Evolutionary conservation across 2,888 invertebrate species (phyloP), one percentile per base, ranked within the genome.

Genomic region (Siphonodentalium dalli): DNA sequence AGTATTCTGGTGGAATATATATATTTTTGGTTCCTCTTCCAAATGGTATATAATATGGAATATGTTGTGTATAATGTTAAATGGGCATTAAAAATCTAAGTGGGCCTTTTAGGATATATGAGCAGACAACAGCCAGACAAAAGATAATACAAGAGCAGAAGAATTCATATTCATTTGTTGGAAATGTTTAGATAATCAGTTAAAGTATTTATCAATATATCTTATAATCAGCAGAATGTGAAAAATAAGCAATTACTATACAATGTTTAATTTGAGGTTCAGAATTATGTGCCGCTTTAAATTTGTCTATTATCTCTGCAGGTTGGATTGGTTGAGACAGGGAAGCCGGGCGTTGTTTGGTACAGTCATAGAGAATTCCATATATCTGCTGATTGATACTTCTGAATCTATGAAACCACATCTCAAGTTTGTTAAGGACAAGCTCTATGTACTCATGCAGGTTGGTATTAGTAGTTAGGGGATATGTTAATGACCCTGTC

Each of bases 311-410:
- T 40, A 0, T 40, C 31, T 33, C 53, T 65, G 3, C 58, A 77
- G 82, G 58, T 72, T 81, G 50, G 75, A 79, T 55, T 82, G 81
- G 81, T 63, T 82, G 49, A 75, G 77, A 31, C 73, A 78, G 64
- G 81, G 81, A 3, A 80, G 80, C 48, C 65, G 82, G 15, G 79
- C 80, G 47, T 57, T 82, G 43, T 82, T 82, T 71, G 82, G 82
- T 9, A 80, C 79, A 28, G 70, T 82, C n/a, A 72, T 80, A 18
- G 82, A 82, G 61, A 77, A 78, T 29, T 71, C 77, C 54, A 71
- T 82, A 40, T 81, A 80, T 63, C 68, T 82, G 29, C 65, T 82
- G 9, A 72, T 82, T 34, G 82, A 82, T 57, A 78, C 76, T 8
- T 82, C 81, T 29, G 68, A 72, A 27, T 80, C 79, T 18, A 82